Evolutionary conservation across 2,888 invertebrate genomes (phyloP).

Genomic region (Drosophila robusta): DNA sequence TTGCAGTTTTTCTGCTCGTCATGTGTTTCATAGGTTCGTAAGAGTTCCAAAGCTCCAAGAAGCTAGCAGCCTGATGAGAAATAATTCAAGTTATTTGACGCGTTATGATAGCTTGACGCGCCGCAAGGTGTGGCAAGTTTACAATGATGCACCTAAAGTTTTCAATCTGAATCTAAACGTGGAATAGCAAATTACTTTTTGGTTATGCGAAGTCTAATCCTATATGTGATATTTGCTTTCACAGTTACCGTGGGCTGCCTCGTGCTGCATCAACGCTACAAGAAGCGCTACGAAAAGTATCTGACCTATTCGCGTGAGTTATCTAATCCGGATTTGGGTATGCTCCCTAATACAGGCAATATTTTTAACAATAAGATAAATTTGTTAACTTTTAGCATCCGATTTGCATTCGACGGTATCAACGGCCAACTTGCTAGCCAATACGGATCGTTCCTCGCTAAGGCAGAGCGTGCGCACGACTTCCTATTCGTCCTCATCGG

Average conservation of each 20-base stretch:
- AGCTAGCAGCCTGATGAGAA: constrained; percentile 47
- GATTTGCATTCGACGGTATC: constrained; percentile 83
- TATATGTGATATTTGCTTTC: constrained; percentile 50
- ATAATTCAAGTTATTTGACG: constrained; percentile 43
- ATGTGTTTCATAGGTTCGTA: constrained; percentile 91
- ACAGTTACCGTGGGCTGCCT: constrained; percentile 92
- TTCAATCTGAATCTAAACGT: constrained; percentile 81
- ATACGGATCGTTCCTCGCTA: constrained; percentile 63
- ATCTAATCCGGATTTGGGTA: constrained; percentile 85
- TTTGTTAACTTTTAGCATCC: constrained; percentile 33
- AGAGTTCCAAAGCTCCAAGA: no score
- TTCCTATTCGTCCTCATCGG: constrained; percentile 83
- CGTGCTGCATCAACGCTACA: constrained; percentile 92
- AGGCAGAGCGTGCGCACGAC: constrained; percentile 74
- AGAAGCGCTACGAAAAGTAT: constrained; percentile 89
- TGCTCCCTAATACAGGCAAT: background rate
- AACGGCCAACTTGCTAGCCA: constrained; percentile 82
- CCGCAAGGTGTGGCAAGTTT: constrained; percentile 40
- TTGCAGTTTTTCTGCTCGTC: constrained; percentile 90
- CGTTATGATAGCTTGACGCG: constrained; percentile 50
- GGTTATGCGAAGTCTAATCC: background rate
- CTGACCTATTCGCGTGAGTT: constrained; percentile 87
- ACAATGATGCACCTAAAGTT: constrained; percentile 83
- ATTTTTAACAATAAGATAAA: background rate
- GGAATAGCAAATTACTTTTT: rapidly evolving